phyloP scores from a whole-genome alignment of 2,113 vertebrate genomes.

The Scopus umbretta region DNA sequence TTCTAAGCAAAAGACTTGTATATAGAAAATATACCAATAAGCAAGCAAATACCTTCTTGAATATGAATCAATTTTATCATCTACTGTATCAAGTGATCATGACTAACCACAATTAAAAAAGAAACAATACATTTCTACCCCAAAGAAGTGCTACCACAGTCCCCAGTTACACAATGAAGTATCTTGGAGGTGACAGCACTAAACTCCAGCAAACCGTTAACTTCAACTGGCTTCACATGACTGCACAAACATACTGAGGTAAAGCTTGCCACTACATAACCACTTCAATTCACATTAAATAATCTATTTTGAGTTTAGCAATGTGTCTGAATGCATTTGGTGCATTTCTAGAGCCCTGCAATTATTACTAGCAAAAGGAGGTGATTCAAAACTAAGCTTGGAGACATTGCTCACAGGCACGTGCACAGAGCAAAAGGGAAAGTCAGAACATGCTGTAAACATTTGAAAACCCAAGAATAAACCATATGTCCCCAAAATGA shows the following conservation, averaged over 20 bases:
- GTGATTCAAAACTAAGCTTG: neutral
- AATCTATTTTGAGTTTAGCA: neutral
- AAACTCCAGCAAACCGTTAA: neutral
- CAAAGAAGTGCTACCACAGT: neutral
- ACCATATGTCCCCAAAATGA: neutral
- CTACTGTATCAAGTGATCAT: neutral
- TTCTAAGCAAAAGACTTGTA: neutral
- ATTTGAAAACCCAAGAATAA: neutral
- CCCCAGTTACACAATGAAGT: neutral
- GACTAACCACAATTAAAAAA: neutral
- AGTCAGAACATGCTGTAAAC: neutral
- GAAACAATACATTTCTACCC: neutral
- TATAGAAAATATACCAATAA: neutral
- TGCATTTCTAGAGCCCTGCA: neutral
- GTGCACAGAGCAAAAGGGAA: accelerated
- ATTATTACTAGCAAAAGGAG: neutral
- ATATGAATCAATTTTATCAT: neutral
- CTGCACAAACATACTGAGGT: neutral
- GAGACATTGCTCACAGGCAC: accelerated
- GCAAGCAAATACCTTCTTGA: neutral
- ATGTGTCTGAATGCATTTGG: neutral
- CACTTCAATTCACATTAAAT: neutral
- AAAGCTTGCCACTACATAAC: neutral
- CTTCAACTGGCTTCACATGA: neutral
- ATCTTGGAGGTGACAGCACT: accelerated